Conservation (phyloP, 2,113 vertebrate genomes). For the Oryzias javanicus region DNA sequence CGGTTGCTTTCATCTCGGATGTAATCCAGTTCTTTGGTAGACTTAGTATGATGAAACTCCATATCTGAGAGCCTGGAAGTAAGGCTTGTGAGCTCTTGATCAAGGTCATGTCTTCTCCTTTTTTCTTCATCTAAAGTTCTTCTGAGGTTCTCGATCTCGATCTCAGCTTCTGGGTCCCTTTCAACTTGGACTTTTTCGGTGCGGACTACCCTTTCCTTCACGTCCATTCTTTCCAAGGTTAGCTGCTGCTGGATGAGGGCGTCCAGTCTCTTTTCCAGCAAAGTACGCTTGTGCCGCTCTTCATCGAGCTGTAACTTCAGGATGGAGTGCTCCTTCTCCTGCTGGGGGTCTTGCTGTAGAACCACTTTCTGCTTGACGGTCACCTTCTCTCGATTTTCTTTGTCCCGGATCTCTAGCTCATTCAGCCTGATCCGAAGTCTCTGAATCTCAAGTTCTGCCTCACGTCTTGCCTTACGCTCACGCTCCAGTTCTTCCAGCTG, state of each 20-base stretch:
- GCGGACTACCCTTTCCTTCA: constrained; percentile 92
- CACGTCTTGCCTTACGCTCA: constrained; percentile 85
- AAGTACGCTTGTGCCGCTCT: constrained; percentile 84
- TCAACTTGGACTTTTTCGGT: constrained; percentile 95
- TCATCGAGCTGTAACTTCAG: constrained; percentile 90
- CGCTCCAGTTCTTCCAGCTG: constrained; percentile 91
- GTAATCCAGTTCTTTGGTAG: constrained; percentile 89
- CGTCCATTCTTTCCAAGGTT: constrained; percentile 85
- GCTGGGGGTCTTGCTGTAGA: constrained; percentile 93
- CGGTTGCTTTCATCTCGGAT: constrained; percentile 90
- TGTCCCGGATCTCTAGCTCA: constrained; percentile 84
- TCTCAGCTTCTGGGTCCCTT: constrained; percentile 85
- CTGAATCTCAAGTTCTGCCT: constrained; percentile 92
- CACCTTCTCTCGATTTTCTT: constrained; percentile 88
- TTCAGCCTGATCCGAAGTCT: constrained; percentile 82
- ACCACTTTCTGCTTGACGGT: constrained; percentile 95
- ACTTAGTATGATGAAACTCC: constrained; percentile 94
- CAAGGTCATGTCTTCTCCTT: constrained; percentile 81
- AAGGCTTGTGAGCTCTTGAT: constrained; percentile 79
- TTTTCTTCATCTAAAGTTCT: constrained; percentile 88
- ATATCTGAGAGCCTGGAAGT: constrained; percentile 84
- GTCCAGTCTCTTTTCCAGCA: constrained; percentile 88
- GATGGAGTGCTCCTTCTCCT: constrained; percentile 91
- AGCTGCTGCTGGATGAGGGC: constrained; percentile 81
- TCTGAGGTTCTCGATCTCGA: constrained; percentile 87